Conservation (phyloP, 2,888 invertebrate genomes). For the Parnassius smintheus region DNA sequence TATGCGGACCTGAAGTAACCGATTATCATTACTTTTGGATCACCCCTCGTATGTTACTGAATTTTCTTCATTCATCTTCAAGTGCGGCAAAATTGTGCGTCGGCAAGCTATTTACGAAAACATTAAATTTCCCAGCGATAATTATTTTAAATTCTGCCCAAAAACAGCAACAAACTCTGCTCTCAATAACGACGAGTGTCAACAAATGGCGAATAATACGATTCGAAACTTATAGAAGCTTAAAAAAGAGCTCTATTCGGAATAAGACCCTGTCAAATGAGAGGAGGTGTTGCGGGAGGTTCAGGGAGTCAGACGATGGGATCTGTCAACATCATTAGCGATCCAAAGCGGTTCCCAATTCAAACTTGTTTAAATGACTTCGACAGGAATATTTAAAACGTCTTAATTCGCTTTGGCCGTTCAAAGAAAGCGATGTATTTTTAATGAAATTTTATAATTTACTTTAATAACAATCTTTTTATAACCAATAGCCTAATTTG, state of each 20-base stretch:
- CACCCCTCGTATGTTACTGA: too few relatives aligned
- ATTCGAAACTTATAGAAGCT: conserved; percentile 45
- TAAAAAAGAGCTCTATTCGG: conserved; percentile 44
- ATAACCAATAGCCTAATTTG: too few relatives aligned
- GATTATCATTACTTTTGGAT: too few relatives aligned
- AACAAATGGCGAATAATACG: conserved; percentile 43
- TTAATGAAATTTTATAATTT: too few relatives aligned
- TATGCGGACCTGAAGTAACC: too few relatives aligned
- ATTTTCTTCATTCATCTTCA: too few relatives aligned
- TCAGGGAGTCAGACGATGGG: conserved; percentile 44
- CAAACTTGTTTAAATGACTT: conserved; percentile 16
- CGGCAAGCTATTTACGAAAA: neutral
- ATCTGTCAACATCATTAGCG: conserved; percentile 78
- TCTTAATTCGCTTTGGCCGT: conserved; percentile 13
- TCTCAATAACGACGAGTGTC: conserved; percentile 12
- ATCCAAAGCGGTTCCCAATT: conserved; percentile 45
- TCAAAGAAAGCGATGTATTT: neutral
- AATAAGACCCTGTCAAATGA: conserved; percentile 31
- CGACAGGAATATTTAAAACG: conserved; percentile 15
- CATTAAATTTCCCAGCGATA: too few relatives aligned
- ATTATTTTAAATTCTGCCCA: neutral
- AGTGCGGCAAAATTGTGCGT: neutral
- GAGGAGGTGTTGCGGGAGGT: conserved; percentile 11
- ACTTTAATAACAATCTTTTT: too few relatives aligned
- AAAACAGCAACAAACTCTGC: conserved; percentile 16